Evolutionary conservation across 2,113 vertebrate genomes (phyloP).

Genomic region (Capra hircus): DNA sequence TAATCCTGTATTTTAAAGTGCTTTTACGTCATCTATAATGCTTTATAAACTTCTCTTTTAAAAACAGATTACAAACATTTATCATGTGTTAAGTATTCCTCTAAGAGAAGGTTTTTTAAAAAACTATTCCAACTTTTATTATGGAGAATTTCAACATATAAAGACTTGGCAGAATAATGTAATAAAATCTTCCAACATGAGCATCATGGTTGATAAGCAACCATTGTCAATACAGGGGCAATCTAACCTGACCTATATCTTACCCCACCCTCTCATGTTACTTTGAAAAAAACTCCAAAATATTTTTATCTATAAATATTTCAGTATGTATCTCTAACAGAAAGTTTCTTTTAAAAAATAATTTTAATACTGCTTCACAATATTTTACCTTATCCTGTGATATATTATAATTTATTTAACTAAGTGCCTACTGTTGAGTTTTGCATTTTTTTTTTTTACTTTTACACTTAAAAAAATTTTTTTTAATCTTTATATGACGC

Average conservation of each 20-base stretch:
- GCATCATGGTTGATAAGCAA: neutral
- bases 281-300: neutral
- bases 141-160: neutral
- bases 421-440: neutral
- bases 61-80: neutral
- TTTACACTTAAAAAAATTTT: neutral
- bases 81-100: neutral
- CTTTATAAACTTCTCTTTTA: neutral
- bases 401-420: neutral
- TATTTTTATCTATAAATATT: neutral
- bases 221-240: neutral
- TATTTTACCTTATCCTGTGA: neutral
- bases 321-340: neutral
- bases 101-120: neutral
- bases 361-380: neutral
- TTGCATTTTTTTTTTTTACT: neutral
- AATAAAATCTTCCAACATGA: neutral
- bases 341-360: neutral
- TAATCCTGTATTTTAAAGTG: neutral
- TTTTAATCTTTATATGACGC: constrained; percentile 12
- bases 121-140: neutral
- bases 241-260: neutral
- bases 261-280: neutral
- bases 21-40: neutral
- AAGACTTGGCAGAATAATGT: neutral